Percentiles rank a stretch among this genome's conserved stretches.
phyloP scores from a whole-genome alignment of 2,113 vertebrate genomes.

The Spizaetus ornatus region DNA sequence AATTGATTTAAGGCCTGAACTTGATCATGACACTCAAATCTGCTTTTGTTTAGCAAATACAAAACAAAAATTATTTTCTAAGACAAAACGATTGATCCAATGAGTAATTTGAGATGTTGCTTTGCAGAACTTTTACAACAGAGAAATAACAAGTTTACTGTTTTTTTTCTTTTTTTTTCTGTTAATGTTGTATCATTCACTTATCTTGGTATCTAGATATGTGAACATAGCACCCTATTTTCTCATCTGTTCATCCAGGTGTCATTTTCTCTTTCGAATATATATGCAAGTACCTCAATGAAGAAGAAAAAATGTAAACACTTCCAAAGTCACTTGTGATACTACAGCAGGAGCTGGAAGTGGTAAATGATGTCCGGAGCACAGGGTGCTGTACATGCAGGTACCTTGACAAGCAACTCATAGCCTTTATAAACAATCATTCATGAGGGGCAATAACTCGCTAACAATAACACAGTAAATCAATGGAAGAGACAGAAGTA shows the following conservation, averaged over 20 bases:
- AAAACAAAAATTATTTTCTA: not conserved
- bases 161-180: fast-evolving
- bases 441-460: not conserved
- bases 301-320: not conserved
- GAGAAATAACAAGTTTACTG: not conserved
- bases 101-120: not conserved
- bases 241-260: not conserved
- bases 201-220: not conserved
- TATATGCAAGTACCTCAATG: not conserved
- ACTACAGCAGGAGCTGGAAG: not conserved
- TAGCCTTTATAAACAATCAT: not conserved
- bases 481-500: not conserved
- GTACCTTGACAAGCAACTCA: not conserved
- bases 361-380: not conserved
- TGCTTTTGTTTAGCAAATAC: not conserved
- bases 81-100: not conserved
- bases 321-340: not conserved
- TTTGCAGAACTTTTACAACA: not conserved
- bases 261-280: not conserved
- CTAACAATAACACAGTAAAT: not conserved
- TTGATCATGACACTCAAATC: not conserved
- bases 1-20: not conserved
- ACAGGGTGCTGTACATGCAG: not conserved
- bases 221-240: not conserved
- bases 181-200: not conserved